These are phyloP conservation scores for Columba livia DNA, from an alignment of 2,113 vertebrate species.

Conservation along the genomic window DNA sequence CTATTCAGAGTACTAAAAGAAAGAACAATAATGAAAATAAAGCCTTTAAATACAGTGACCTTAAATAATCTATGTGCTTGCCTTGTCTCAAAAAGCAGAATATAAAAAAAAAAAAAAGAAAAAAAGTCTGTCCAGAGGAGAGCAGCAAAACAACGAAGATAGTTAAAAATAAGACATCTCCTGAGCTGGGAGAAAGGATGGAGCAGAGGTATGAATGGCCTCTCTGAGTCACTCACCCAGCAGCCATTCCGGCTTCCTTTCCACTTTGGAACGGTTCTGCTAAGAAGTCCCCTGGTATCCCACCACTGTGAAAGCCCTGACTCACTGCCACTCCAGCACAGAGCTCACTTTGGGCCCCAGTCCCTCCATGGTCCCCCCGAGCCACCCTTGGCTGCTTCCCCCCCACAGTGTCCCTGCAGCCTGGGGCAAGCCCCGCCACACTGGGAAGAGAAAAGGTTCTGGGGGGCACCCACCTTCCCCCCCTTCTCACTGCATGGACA, in stretches of 20 bases:
- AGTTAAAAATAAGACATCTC: background rate
- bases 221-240: background rate
- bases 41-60: constrained; percentile 3
- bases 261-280: background rate
- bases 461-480: background rate
- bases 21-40: constrained; percentile 36
- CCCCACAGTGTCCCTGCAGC: background rate
- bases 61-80: background rate
- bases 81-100: background rate
- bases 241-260: background rate
- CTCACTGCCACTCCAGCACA: fast-evolving
- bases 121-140: background rate
- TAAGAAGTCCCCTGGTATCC: background rate
- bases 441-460: fast-evolving
- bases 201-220: background rate
- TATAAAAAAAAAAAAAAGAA: background rate
- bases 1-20: background rate
- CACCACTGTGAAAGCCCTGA: fast-evolving
- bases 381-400: fast-evolving
- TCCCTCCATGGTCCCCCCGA: fast-evolving
- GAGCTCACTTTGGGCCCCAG: background rate
- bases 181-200: background rate
- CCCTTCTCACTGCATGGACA: fast-evolving
- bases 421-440: fast-evolving
- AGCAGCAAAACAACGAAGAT: constrained; percentile 26